Percentiles rank a stretch among this genome's conserved stretches.
phyloP scores from a whole-genome alignment of 2,888 invertebrate genomes.

The Colletes collaris region DNA sequence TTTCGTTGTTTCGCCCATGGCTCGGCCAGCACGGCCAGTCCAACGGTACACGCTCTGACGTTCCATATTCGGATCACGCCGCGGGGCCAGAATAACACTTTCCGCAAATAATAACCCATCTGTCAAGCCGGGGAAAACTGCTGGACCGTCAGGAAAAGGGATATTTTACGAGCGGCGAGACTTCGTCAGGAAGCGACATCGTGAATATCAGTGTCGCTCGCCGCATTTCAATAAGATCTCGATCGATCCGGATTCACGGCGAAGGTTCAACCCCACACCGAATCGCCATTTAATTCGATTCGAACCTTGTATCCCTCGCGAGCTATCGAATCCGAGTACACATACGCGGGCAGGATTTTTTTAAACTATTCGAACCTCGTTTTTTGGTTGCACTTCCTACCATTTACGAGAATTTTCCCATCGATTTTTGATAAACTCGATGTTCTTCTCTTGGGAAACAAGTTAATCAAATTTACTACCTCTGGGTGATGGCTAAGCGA shows the following conservation, averaged over 20 bases:
- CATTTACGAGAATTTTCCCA: too few species aligned
- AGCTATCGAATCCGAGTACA: neutral
- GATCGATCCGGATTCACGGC: slow-evolving; percentile 18
- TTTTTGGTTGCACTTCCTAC: too few species aligned
- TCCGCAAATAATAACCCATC: slow-evolving; percentile 58
- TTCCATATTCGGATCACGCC: slow-evolving; percentile 60
- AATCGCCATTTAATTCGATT: neutral
- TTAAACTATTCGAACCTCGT: neutral
- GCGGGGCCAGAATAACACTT: slow-evolving; percentile 57
- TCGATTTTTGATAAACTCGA: too few species aligned
- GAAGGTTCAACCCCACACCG: too few species aligned
- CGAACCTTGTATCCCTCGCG: neutral
- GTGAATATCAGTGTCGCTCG: slow-evolving; percentile 57
- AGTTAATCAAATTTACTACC: too few species aligned
- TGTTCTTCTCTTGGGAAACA: too few species aligned
- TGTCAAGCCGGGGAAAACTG: slow-evolving; percentile 45
- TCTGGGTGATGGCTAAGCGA: too few species aligned
- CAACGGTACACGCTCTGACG: neutral
- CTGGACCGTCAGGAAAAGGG: slow-evolving; percentile 53
- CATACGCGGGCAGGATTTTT: neutral
- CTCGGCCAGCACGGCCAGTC: neutral
- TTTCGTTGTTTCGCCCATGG: slow-evolving; percentile 26
- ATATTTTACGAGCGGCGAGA: slow-evolving; percentile 53
- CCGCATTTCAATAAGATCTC: slow-evolving; percentile 62
- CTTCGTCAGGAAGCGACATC: slow-evolving; percentile 62